Evolutionary conservation across 2,888 invertebrate species (phyloP), one percentile per base, ranked within the genome.

Genomic region (Apocheima hispidaria): DNA sequence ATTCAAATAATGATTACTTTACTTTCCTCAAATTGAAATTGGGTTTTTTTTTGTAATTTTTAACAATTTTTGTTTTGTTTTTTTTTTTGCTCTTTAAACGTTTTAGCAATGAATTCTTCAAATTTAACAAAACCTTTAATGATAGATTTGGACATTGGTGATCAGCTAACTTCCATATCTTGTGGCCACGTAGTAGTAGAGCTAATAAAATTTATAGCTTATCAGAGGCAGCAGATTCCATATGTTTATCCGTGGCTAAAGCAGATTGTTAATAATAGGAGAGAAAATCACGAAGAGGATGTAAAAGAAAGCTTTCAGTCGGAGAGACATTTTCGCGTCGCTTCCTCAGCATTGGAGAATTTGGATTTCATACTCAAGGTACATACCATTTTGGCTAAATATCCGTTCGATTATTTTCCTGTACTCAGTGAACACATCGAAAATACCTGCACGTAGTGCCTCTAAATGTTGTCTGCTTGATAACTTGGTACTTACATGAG

Each of bases 171-270:
- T 33, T 87, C 93, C 33, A 88, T 92, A 75, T 92, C 94, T 16
- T 94, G 94, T 80, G 93, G 94, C 4, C 90, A 93, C 65, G 81
- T 94, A 46, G 83, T 94, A 48, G 93, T 92, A 21, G 94, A 94
- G 82, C 74, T 94, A 63, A 82, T 94, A 41, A 94, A 94, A 78
- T 93, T 93, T 69, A 81, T 94, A 41, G 83, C 91, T 0, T 94
- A 94, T 82, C 94, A 94, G 78, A 93, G 93, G 77, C 81, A 93
- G 38, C 94, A 93, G 79, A 93, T 93, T 73, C 93, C 93, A 0
- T 93, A 93, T 66, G 82, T 85, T 0, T 93, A 93, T 65, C 89
- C 90, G 63, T 92, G 92, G 89, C 69, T 93, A 30, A 93, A 93
- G 68, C 88, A 90, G 73, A 78, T 90, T 23, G 79, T 93, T 30